These are phyloP conservation scores for Erinaceus europaeus DNA, from an alignment of 2,113 vertebrate genomes.

Conservation along the genomic window DNA sequence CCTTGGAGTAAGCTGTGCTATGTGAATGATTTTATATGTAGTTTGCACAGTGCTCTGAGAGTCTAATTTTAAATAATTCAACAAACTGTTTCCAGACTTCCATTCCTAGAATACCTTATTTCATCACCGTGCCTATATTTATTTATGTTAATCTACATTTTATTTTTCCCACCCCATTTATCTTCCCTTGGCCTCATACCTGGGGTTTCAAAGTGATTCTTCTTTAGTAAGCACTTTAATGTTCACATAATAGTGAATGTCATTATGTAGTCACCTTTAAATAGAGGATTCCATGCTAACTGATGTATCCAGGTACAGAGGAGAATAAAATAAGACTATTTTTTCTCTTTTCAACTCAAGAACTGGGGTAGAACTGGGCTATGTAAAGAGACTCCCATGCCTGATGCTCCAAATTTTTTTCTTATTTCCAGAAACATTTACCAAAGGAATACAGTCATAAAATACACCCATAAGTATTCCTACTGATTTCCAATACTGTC, in stretches of 20 bases:
- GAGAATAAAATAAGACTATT: not conserved
- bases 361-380: no score
- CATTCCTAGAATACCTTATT: not conserved
- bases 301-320: not conserved
- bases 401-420: no score
- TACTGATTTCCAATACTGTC: no score
- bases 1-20: not conserved
- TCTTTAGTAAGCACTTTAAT: no score
- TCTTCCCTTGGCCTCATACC: not conserved
- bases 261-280: not conserved
- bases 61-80: not conserved
- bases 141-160: not conserved
- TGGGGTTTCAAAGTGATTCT: no score
- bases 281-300: not conserved
- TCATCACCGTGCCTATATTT: not conserved
- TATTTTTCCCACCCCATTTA: not conserved
- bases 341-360: not conserved
- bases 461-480: no score
- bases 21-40: not conserved
- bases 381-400: no score
- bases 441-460: no score
- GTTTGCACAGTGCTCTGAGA: not conserved
- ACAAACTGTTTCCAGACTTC: not conserved
- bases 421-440: no score
- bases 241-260: no score